Evolutionary conservation across 1,140 invertebrate species (phyloP).

Genomic region (Listronotus oregonensis): DNA sequence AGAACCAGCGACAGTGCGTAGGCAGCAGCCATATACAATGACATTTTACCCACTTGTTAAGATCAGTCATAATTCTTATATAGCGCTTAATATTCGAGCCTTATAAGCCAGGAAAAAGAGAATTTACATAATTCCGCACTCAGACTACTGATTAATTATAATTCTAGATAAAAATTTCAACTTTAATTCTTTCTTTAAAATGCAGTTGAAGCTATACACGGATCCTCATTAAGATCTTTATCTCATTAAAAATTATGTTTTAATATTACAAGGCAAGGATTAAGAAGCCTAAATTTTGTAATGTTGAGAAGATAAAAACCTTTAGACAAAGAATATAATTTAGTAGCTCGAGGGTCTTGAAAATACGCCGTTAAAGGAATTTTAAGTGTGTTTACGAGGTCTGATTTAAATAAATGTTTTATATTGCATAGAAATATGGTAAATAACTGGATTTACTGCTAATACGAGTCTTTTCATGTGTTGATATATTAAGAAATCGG

Average conservation of each 20-base stretch:
- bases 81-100: neutral
- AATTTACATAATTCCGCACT: conserved; percentile 23
- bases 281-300: conserved; percentile 3
- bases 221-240: conserved; percentile 24
- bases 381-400: too few relatives aligned
- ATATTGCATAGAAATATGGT: too few relatives aligned
- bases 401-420: too few relatives aligned
- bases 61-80: conserved; percentile 11
- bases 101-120: conserved; percentile 11
- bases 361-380: too few relatives aligned
- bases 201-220: conserved; percentile 9
- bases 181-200: conserved; percentile 3
- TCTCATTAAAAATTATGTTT: conserved; percentile 21
- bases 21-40: neutral
- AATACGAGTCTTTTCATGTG: too few relatives aligned
- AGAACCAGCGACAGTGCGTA: neutral
- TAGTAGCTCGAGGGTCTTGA: too few relatives aligned
- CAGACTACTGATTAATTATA: conserved; percentile 27
- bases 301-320: conserved; percentile 1
- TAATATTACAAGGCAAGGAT: conserved; percentile 5
- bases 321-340: neutral
- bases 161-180: conserved; percentile 20
- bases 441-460: too few relatives aligned
- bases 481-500: too few relatives aligned
- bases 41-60: conserved; percentile 2